Evolutionary conservation across 1,140 invertebrate genomes (phyloP).

Genomic region (Bradysia coprophila): DNA sequence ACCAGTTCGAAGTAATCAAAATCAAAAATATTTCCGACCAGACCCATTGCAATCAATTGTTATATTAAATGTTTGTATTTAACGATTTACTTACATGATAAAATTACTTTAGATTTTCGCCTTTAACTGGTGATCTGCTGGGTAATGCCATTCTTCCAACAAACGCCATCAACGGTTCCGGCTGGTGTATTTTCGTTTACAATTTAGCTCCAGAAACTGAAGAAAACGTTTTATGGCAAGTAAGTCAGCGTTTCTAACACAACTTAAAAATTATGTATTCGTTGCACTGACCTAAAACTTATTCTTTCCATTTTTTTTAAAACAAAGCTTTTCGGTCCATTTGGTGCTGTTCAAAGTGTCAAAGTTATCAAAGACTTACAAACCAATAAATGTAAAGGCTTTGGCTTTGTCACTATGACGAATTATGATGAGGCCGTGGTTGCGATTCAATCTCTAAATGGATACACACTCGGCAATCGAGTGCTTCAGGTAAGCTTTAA

Average conservation of each 20-base stretch:
- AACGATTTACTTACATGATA: no score
- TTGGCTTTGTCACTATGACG: slow-evolving; percentile 96
- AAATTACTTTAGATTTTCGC: slow-evolving; percentile 71
- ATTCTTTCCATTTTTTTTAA: no score
- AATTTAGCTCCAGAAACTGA: slow-evolving; percentile 92
- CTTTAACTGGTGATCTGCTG: slow-evolving; percentile 72
- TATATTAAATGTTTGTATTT: no score
- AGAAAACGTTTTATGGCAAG: slow-evolving; percentile 90
- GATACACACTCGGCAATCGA: slow-evolving; percentile 85
- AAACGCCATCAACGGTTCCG: slow-evolving; percentile 42
- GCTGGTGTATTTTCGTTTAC: slow-evolving; percentile 97
- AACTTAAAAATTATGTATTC: background rate
- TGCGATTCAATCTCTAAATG: slow-evolving; percentile 89
- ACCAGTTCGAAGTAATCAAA: no score
- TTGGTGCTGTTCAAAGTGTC: slow-evolving; percentile 91
- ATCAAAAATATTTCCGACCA: no score
- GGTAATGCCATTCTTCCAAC: slow-evolving; percentile 37
- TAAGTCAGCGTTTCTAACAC: no score
- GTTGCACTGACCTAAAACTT: background rate
- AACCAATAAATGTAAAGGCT: slow-evolving; percentile 96
- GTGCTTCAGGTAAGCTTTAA: slow-evolving; percentile 95
- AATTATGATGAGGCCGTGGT: slow-evolving; percentile 94
- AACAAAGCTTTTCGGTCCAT: slow-evolving; percentile 78
- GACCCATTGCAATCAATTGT: no score
- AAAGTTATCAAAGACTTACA: slow-evolving; percentile 89